Conservation (phyloP, 2,113 vertebrate species). For the Atrichornis clamosus region DNA sequence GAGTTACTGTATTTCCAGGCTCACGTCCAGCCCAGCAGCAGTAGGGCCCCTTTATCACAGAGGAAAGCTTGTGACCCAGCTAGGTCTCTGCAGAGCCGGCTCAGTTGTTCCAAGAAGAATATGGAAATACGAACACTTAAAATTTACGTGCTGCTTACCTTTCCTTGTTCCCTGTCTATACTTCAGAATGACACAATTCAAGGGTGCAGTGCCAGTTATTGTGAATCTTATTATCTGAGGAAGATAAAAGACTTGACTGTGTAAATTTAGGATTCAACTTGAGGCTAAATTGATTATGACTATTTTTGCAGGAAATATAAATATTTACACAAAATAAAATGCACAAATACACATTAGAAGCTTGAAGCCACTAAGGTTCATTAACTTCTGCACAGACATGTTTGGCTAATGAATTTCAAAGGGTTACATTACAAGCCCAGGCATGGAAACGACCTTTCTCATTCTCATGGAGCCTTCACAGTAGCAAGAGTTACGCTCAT, state of each 20-base stretch:
- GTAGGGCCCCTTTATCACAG: accelerated
- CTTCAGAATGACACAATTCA: not conserved
- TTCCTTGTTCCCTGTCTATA: not conserved
- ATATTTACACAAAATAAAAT: not conserved
- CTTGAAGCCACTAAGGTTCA: not conserved
- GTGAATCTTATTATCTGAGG: not conserved
- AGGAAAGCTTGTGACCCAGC: not conserved
- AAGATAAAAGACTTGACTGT: not conserved
- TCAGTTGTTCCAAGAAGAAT: not conserved
- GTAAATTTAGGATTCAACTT: not conserved
- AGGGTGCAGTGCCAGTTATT: not conserved
- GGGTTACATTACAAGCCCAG: not conserved
- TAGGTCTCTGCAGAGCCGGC: not conserved
- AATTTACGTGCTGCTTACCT: not conserved
- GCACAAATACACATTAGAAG: not conserved
- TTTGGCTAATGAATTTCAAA: slow-evolving; percentile 20
- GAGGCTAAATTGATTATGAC: not conserved
- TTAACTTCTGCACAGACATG: not conserved
- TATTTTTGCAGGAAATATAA: not conserved
- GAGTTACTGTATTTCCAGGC: not conserved
- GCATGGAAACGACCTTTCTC: not conserved
- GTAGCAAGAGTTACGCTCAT: not conserved
- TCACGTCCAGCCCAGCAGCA: not conserved
- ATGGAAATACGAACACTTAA: not conserved
- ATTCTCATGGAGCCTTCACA: not conserved